Base-by-base conservation (phyloP, 2,113 vertebrate species). In the Callochromis pleurospilus region DNA sequence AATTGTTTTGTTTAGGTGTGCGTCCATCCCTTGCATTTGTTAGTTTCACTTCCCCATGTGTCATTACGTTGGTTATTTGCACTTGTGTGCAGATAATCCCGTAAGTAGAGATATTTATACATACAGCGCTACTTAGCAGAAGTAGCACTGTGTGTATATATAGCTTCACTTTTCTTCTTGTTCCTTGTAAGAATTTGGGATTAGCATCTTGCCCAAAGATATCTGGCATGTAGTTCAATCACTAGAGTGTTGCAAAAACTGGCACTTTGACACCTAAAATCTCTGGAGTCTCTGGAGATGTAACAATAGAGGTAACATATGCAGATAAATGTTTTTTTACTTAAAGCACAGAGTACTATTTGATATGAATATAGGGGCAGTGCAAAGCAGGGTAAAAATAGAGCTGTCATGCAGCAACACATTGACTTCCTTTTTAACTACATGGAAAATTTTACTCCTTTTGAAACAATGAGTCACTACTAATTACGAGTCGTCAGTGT, bases 401-500 rank as follows among this genome's bases (percentile, higher is more conserved):
- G 29, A 11, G 56, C 29, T 33, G 56, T 33, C 56, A 60, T 60
- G 15, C 56, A 60, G 29, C 29, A 60, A 33, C 15, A 60, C 56
- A 60, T 33, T 60, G 15, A 60, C 29, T 60, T 60, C 29, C 15
- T 60, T 60, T 33, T 60, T 60, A 60, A 60, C 56, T 33, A 19
- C 9, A 60, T 60, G 29, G 29, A 10, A 60, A 0, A 10, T 33
- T 3, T 19, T 60, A 60, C 15, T 19, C 29, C 56, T 33, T 60
- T 1, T 0, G 56, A 60, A 60, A 60, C 2, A 60, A 60, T 60
- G 15, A 60, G 56, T 60, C 56, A 19, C 56, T 60, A 33, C 29
- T 60, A 60, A 33, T 19, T 60, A 60, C 0, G 0, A 60, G 15
- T 60, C 1, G 0, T 1, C 56, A 1, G 5, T 33, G 56, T 1